Evolutionary conservation across 1,140 invertebrate genomes (phyloP), one percentile per base, ranked within the genome.

Genomic region (Latrodectus geometricus): DNA sequence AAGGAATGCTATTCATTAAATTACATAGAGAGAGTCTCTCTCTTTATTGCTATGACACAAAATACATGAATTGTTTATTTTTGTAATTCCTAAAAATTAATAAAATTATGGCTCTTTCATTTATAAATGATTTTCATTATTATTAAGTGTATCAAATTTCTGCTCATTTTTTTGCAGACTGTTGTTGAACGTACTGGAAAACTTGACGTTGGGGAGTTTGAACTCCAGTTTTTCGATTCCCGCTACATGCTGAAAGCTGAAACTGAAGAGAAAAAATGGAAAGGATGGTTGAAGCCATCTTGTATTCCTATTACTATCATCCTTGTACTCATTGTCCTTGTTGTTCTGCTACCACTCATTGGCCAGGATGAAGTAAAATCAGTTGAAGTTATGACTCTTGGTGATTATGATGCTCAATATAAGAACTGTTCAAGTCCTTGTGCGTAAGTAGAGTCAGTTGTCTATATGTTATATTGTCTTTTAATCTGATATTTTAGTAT

Each of bases 271-370:
- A 84, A 81, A 50, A 84, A 79, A 65, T 88, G 77, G 88, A 90
- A 88, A 89, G 86, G 92, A 70, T 94, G 93, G 94, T 95, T 95
- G 90, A 93, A 94, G 77, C 95, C 95, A 11, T 95, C 95, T 66
- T 96, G 95, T 90, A 95, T 96, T 88, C 95, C 95, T 21, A 95
- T 96, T 65, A 94, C 94, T 17, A 93, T 95, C 90, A 95, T 96
- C 78, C 92, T 95, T 88, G 91, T 95, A 48, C 90, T 96, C 77
- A 95, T 96, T 85, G 93, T 95, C 52, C 91, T 96, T 56, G 95
- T 95, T 50, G 95, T 96, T 15, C 90, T 96, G 72, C 92, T 96
- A 21, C 95, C 95, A 0, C 90, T 96, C n/a, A 90, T 96, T 81
- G 95, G 95, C 89, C 94, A 93, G 88, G 87, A 90, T 56, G 89